phyloP scores from a whole-genome alignment of 2,113 vertebrate species.

The Microtus oregoni region DNA sequence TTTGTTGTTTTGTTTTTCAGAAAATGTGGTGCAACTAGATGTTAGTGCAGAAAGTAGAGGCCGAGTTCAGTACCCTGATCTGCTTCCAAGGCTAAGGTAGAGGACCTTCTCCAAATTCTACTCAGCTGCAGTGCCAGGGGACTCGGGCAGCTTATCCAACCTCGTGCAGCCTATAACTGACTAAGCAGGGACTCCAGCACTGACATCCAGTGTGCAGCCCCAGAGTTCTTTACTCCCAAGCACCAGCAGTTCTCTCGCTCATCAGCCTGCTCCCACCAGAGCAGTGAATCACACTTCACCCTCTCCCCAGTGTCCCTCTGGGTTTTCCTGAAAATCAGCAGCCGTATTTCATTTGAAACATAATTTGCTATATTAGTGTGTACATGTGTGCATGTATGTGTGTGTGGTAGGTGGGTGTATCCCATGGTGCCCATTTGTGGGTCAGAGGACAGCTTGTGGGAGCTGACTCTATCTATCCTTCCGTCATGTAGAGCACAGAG shows the following conservation, averaged over 20 bases:
- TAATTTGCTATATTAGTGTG: neutral
- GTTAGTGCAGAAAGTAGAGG: neutral
- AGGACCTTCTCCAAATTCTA: neutral
- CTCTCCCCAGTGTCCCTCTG: neutral
- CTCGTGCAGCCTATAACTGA: neutral
- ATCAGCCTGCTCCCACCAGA: neutral
- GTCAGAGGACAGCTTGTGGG: neutral
- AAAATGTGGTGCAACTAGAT: neutral
- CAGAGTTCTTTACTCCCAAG: fast-evolving
- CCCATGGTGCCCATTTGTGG: neutral
- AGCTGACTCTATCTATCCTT: neutral
- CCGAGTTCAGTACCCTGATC: neutral
- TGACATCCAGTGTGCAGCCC: neutral
- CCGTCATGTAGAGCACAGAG: neutral
- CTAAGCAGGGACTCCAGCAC: neutral
- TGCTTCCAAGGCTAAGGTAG: neutral
- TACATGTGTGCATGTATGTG: neutral
- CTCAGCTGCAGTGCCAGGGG: neutral
- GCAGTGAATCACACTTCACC: neutral
- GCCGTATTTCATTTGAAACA: neutral
- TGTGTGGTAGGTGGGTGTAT: neutral
- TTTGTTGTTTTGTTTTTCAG: no score
- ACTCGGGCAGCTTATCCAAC: neutral
- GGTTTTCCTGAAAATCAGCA: neutral
- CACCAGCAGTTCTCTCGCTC: fast-evolving